A percentile compares a stretch with the other conserved stretches of the same genome.
Conservation (phyloP, 2,888 invertebrate genomes). For the Archaeoteleia sp. region DNA sequence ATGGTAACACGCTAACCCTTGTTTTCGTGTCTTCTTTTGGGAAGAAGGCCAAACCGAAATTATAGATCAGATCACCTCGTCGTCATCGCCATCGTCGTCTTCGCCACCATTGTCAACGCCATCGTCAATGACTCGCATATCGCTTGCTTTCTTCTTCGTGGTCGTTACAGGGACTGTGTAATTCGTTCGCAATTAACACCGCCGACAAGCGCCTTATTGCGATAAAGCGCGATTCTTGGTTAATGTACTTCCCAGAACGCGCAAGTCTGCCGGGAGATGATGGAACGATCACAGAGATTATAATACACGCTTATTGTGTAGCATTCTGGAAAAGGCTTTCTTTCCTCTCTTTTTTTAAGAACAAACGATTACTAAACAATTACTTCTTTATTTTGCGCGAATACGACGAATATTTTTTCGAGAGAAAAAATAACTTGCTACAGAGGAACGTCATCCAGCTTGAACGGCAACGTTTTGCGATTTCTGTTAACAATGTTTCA, state of each 20-base stretch:
- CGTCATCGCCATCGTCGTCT: conserved; percentile 3
- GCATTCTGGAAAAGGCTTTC: conserved; percentile 20
- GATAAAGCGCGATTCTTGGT: conserved; percentile 16
- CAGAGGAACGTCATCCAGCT: too few species aligned
- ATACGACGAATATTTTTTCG: conserved; percentile 9
- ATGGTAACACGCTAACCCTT: conserved; percentile 20
- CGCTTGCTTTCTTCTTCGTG: conserved; percentile 22
- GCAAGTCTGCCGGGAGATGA: conserved; percentile 15
- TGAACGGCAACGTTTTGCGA: too few species aligned
- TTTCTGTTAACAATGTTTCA: too few species aligned
- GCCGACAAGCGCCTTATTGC: conserved; percentile 36
- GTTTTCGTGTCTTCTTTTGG: conserved; percentile 18
- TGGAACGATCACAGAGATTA: conserved; percentile 13
- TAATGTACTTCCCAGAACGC: neutral
- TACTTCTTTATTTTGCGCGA: conserved; percentile 26
- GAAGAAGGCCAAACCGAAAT: conserved; percentile 38
- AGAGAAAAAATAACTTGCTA: too few species aligned
- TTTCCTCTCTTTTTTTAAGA: conserved; percentile 15
- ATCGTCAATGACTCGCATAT: conserved; percentile 18
- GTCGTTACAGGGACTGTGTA: conserved; percentile 10
- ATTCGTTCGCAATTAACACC: conserved; percentile 46
- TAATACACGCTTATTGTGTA: conserved; percentile 24
- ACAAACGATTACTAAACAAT: conserved; percentile 16
- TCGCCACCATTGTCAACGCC: neutral
- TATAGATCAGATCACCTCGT: conserved; percentile 21